phyloP scores from a whole-genome alignment of 2,797 vertebrate species.

The Lindbergichthys nudifrons region DNA sequence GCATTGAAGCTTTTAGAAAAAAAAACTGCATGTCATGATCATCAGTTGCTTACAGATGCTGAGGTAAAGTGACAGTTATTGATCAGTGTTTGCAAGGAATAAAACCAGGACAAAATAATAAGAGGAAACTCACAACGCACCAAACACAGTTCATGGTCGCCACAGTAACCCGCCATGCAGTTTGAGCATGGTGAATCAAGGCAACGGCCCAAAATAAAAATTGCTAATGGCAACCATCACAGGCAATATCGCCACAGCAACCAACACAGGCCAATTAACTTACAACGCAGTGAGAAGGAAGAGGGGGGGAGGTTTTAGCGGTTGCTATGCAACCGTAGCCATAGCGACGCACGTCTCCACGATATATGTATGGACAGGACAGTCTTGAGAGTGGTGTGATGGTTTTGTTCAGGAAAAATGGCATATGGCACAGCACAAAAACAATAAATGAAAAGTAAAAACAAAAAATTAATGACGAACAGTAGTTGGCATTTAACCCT shows the following conservation, averaged over 20 bases:
- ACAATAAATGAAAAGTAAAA: conserved; percentile 85
- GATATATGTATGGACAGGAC: conserved; percentile 86
- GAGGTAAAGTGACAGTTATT: conserved; percentile 84
- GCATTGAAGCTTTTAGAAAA: conserved; percentile 51
- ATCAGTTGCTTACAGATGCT: conserved; percentile 83
- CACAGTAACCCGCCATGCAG: conserved; percentile 89
- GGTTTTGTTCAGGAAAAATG: conserved; percentile 84
- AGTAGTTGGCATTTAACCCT: conserved; percentile 73
- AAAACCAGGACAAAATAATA: conserved; percentile 83
- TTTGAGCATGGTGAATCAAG: conserved; percentile 86
- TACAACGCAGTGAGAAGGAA: conserved; percentile 85
- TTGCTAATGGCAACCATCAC: conserved; percentile 89
- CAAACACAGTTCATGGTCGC: conserved; percentile 89
- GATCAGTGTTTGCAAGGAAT: conserved; percentile 84
- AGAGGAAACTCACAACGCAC: conserved; percentile 87
- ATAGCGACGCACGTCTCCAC: conserved; percentile 88
- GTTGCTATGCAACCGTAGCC: conserved; percentile 88
- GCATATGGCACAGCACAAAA: conserved; percentile 87
- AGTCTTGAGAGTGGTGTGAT: conserved; percentile 83
- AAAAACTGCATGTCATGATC: conserved; percentile 81
- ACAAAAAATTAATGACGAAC: conserved; percentile 81
- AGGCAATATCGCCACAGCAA: conserved; percentile 90
- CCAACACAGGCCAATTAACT: conserved; percentile 88
- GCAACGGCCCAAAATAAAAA: conserved; percentile 84
- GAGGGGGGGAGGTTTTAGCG: conserved; percentile 85